Evolutionary conservation across 2,797 vertebrate species (phyloP), one percentile per base, ranked within the genome.

Genomic region (Distichodus sexfasciatus): DNA sequence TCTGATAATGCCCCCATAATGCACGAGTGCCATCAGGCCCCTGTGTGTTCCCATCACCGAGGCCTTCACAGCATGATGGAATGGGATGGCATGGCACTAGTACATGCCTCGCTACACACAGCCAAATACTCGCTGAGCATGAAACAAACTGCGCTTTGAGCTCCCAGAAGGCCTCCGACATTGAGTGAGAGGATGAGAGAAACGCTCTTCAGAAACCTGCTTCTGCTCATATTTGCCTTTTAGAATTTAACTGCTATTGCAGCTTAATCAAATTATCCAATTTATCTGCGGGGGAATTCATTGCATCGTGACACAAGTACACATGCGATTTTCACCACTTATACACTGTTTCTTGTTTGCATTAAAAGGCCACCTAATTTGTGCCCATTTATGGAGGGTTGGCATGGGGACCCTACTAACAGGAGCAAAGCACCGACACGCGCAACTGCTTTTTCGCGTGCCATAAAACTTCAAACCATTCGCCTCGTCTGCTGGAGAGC

Each of bases 1-100:
- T 81, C 75, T 77, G 84, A 87, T 82, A 81, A 86, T 50, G 77
- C 48, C 76, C 53, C 14, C 44, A 9, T 38, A 72, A 68, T 51
- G 35, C 57, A 62, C 8, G 53, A 75, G 75, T 0, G 14, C 61
- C 59, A 41, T 71, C 76, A 57, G n/a, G 12, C 5, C 51, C 35
- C 15, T 33, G 31, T 66, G 23, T 57, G 53, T 55, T 43, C 60
- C 26, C 6, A 61, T 31, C 19, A 44, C 29, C 24, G 40, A 60
- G 36, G 66, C 15, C 15, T n/a, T n/a, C n/a, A n/a, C n/a, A n/a
- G n/a, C n/a, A n/a, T n/a, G n/a, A n/a, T n/a, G n/a, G n/a, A n/a
- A n/a, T n/a, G n/a, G n/a, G n/a, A n/a, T n/a, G n/a, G n/a, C n/a
- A n/a, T n/a, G n/a, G n/a, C 11, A n/a, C 11, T 15, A 14, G 15